These are phyloP conservation scores for Perca schrenkii DNA, from an alignment of 2,113 vertebrate genomes.

Conservation along the genomic window DNA sequence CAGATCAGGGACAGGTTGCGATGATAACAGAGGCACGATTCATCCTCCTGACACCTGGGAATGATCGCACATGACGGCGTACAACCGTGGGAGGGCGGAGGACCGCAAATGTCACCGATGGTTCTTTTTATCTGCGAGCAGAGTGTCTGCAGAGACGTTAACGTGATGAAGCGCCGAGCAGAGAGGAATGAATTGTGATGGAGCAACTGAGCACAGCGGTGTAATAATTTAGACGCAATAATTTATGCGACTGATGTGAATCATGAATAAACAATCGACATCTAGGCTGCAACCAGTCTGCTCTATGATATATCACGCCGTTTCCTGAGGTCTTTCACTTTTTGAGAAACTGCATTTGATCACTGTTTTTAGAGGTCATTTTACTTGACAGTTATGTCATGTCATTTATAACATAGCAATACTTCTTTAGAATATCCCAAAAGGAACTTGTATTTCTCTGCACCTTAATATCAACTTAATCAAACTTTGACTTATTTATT, in stretches of 20 bases:
- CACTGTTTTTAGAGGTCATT: not conserved
- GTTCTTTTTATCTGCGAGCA: conserved; percentile 27
- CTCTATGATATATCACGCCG: not conserved
- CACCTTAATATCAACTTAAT: not conserved
- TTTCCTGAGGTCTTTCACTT: not conserved
- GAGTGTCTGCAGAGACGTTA: not conserved
- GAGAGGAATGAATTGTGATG: not conserved
- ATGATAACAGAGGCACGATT: conserved; percentile 30
- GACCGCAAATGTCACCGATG: conserved; percentile 29
- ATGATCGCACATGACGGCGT: not conserved
- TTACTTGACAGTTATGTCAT: not conserved
- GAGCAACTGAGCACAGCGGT: not conserved
- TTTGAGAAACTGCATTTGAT: not conserved
- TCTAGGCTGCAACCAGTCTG: conserved; percentile 4
- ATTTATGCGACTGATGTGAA: conserved; percentile 8
- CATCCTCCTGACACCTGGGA: conserved; percentile 18
- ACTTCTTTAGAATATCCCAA: too few species aligned
- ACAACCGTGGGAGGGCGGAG: conserved; percentile 19
- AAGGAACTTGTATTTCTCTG: too few species aligned
- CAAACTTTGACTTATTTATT: not conserved
- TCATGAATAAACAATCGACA: conserved; percentile 31
- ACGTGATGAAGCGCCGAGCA: conserved; percentile 9
- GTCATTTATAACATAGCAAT: not conserved
- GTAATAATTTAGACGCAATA: conserved; percentile 16
- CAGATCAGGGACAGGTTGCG: conserved; percentile 8